Base-by-base conservation (phyloP, 2,888 invertebrate species). In the Gastracanthus pulcherrimus region DNA sequence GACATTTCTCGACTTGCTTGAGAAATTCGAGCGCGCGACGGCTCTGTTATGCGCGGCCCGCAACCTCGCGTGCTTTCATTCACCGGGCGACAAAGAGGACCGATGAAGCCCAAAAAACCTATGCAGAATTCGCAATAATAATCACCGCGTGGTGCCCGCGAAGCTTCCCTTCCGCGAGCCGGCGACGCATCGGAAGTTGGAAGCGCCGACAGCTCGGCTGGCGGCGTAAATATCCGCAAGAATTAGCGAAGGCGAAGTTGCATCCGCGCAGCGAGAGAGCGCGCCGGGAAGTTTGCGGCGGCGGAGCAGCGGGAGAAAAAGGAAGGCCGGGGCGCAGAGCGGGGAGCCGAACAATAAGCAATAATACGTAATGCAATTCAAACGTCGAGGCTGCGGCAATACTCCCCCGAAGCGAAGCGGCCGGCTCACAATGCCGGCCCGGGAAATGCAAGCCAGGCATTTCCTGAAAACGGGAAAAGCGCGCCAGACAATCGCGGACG, bases 321-420 rank as follows among this genome's bases (percentile, higher is more conserved):
- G 36, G 66, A 76, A 84, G 86, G n/a, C n/a, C 86, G 86, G 86
- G 85, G 84, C 83, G 77, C 84, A 85, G 89, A 89, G 86, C 86
- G 86, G 86, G 85, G 84, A 83, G 77, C 84, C 85, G 89, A 89
- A 90, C 90, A 90, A 90, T 90, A 90, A 90, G 90, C 89, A 90
- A 89, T 89, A 88, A 89, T 90, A 89, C 89, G 88, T 90, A 90
- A 90, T 90, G 88, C 89, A 89, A 90, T 90, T 90, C 89, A 89
- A 90, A 89, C 87, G 88, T 86, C 85, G 87, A 87, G 87, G 87
- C 88, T 88, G 36, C 16, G 89, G 89, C 90, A 89, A 89, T 89
- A 89, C 87, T 85, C 84, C 77, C 77, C 36, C 86, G 87, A 86
- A 86, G 85, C 72, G n/a, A n/a, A 31, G 69, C 74, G 13, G 36